Evolutionary conservation across 1,140 invertebrate species (phyloP).

Genomic region (Heliothis subflexa): DNA sequence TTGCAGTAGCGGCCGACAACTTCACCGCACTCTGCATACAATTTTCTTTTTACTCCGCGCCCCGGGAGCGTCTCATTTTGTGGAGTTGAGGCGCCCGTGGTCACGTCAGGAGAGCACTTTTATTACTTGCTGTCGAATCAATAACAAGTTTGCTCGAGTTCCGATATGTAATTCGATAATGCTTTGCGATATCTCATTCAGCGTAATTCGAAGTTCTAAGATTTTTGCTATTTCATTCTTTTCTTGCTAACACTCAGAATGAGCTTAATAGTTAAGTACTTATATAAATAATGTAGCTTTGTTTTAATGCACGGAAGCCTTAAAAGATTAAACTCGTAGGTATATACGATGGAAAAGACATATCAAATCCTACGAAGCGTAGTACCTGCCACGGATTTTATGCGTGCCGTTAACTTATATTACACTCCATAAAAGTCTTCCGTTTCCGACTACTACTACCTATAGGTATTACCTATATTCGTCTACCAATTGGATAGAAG

Average conservation of each 20-base stretch:
- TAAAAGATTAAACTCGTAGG: slow-evolving; percentile 24
- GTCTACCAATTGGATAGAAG: slow-evolving; percentile 41
- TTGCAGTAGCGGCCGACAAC: slow-evolving; percentile 67
- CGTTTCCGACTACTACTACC: slow-evolving; percentile 62
- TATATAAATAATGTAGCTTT: slow-evolving; percentile 12
- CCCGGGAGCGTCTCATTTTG: slow-evolving; percentile 30
- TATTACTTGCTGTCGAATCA: slow-evolving; percentile 52
- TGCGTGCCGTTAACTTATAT: slow-evolving; percentile 71
- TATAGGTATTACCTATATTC: slow-evolving; percentile 46
- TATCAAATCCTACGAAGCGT: slow-evolving; percentile 50
- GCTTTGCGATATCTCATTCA: not conserved
- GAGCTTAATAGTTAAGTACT: not conserved
- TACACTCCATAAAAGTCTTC: slow-evolving; percentile 68
- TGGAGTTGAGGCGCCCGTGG: slow-evolving; percentile 42
- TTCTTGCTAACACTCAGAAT: not conserved
- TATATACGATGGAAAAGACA: slow-evolving; percentile 17
- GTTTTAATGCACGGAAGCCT: slow-evolving; percentile 28
- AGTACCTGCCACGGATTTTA: slow-evolving; percentile 65
- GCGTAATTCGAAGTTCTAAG: not conserved
- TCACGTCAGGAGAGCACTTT: slow-evolving; percentile 52
- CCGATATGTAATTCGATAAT: slow-evolving; percentile 23
- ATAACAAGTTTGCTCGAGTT: slow-evolving; percentile 33
- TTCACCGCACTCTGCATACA: slow-evolving; percentile 66
- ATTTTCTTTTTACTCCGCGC: slow-evolving; percentile 65
- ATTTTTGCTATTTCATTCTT: not conserved